Evolutionary conservation across 2,888 invertebrate genomes (phyloP).

Genomic region (Anarsia innoxiella): DNA sequence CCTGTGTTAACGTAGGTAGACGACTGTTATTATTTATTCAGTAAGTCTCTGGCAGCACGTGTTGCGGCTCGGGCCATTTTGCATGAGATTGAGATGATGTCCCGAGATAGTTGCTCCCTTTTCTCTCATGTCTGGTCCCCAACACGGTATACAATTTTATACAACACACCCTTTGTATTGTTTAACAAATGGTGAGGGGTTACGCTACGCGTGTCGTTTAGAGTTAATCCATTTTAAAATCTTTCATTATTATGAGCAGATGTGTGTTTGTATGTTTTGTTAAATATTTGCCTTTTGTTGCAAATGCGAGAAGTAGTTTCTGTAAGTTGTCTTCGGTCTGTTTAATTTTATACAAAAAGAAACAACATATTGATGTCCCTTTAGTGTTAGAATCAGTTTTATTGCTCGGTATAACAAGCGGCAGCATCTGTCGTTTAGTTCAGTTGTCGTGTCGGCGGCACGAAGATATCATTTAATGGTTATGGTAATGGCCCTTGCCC

Average conservation of each 20-base stretch:
- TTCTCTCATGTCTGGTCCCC: constrained; percentile 19
- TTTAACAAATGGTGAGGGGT: constrained; percentile 36
- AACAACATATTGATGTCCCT: constrained; percentile 6
- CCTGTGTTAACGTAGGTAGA: constrained; percentile 29
- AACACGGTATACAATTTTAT: constrained; percentile 33
- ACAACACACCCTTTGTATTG: constrained; percentile 34
- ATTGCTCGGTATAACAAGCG: constrained; percentile 28
- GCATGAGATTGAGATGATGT: constrained; percentile 33
- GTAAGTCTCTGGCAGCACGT: constrained; percentile 17
- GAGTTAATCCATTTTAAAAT: constrained; percentile 17
- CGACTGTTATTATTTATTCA: constrained; percentile 46
- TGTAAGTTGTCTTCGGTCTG: no score
- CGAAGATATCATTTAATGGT: constrained; percentile 40
- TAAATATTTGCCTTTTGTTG: no score
- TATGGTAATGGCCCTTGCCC: constrained; percentile 36
- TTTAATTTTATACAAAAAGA: no score
- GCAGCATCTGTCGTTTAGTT: constrained; percentile 34
- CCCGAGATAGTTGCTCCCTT: constrained; percentile 21
- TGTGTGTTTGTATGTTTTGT: constrained; percentile 6
- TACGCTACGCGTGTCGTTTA: constrained; percentile 27
- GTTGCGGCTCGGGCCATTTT: constrained; percentile 36
- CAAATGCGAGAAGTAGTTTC: no score
- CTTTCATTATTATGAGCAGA: constrained; percentile 10
- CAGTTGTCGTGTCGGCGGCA: constrained; percentile 36
- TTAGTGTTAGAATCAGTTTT: constrained; percentile 27